phyloP scores from a whole-genome alignment of 2,888 invertebrate species.

The Lypha dubia region DNA sequence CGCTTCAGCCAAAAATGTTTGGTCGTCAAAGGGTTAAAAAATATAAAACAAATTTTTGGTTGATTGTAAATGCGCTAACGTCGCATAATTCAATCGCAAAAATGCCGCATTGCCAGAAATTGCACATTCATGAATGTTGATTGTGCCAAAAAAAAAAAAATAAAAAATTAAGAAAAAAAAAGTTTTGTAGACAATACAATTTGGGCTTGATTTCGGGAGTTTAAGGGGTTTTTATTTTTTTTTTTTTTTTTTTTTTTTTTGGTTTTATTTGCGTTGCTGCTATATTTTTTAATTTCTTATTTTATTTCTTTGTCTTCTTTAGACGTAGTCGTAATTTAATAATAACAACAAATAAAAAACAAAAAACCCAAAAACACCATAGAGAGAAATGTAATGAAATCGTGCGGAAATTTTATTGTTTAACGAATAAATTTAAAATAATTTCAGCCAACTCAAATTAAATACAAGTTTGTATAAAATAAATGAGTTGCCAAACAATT shows the following conservation, averaged over 20 bases:
- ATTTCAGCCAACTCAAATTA: slow-evolving; percentile 1
- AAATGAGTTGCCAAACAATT: background rate
- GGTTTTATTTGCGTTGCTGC: no score
- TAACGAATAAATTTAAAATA: slow-evolving; percentile 66
- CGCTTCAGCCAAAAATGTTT: no score
- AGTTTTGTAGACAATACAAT: slow-evolving; percentile 66
- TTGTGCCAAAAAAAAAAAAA: slow-evolving; percentile 64
- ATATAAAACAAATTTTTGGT: slow-evolving; percentile 42
- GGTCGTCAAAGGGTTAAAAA: background rate
- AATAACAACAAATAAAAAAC: slow-evolving; percentile 43
- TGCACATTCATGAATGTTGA: slow-evolving; percentile 71
- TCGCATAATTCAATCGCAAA: slow-evolving; percentile 72
- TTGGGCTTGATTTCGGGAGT: slow-evolving; percentile 30
- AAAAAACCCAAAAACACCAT: background rate
- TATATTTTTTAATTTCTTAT: background rate
- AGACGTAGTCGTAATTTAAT: slow-evolving; percentile 40
- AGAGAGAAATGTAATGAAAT: slow-evolving; percentile 58
- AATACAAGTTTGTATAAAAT: slow-evolving; percentile 9
- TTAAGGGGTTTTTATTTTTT: slow-evolving; percentile 44
- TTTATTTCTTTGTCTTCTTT: slow-evolving; percentile 16
- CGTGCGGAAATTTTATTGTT: slow-evolving; percentile 68
- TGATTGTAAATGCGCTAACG: slow-evolving; percentile 69
- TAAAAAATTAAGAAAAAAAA: slow-evolving; percentile 8
- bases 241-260: slow-evolving; percentile 26
- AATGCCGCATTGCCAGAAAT: slow-evolving; percentile 73